These are phyloP conservation scores for Arbacia lixula DNA, from an alignment of 53 echinoderm and acorn worm genomes.

Conservation along the genomic window DNA sequence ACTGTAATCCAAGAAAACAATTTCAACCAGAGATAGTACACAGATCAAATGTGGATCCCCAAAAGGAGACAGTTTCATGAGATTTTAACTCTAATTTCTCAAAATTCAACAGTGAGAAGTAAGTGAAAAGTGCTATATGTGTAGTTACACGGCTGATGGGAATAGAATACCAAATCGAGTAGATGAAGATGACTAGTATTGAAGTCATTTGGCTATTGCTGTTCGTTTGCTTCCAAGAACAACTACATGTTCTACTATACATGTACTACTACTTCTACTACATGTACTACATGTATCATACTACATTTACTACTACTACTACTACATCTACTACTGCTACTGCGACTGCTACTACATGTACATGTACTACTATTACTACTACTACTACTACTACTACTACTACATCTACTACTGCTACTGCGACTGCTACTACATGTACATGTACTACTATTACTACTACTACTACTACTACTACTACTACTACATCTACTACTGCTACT, in stretches of 20 bases:
- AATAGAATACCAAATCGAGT: no score
- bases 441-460: background rate
- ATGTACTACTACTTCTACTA: background rate
- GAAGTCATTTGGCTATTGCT: background rate
- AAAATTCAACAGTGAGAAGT: no score
- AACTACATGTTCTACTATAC: constrained; percentile 10
- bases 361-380: constrained; percentile 5
- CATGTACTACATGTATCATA: background rate
- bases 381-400: background rate
- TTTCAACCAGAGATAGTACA: no score
- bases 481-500: background rate
- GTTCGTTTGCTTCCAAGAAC: background rate
- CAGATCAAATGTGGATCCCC: no score
- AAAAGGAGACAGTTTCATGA: no score
- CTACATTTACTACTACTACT: constrained; percentile 3
- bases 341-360: no score
- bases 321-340: constrained; percentile 1
- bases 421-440: background rate
- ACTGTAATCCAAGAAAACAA: no score
- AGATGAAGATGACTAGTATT: no score
- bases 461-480: background rate
- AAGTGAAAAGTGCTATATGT: no score
- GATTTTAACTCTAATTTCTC: no score
- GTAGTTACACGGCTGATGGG: no score
- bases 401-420: background rate